These are phyloP conservation scores for Empis livida DNA, from an alignment of 2,888 invertebrate genomes.

Conservation along the genomic window DNA sequence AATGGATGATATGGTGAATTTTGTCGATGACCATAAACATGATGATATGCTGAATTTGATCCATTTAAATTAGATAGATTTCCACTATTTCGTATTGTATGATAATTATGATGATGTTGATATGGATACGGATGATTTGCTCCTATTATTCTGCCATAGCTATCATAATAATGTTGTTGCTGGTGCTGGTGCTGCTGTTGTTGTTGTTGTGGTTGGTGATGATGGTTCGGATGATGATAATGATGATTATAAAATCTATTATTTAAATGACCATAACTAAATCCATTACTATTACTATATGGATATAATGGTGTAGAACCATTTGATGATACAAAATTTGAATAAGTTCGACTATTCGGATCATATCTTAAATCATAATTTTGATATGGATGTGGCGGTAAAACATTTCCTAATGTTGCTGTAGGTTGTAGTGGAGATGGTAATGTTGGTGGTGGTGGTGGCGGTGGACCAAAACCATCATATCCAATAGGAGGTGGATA, in stretches of 20 bases:
- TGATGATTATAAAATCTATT: constrained; percentile 3
- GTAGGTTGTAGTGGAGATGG: neutral
- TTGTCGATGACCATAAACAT: no score
- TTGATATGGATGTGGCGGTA: constrained; percentile 2
- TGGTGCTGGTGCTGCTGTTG: constrained; percentile 2
- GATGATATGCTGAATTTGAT: no score
- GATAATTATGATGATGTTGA: neutral
- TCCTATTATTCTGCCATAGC: neutral
- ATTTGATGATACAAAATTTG: constrained; percentile 1
- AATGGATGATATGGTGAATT: no score
- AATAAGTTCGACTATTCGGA: constrained; percentile 1
- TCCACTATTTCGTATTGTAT: no score
- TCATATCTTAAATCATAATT: constrained; percentile 2
- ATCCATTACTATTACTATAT: constrained; percentile 1
- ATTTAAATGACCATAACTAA: constrained; percentile 4
- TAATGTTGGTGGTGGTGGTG: neutral
- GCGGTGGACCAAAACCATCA: constrained; percentile 6
- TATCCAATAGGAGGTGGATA: constrained; percentile 5
- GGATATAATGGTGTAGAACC: neutral
- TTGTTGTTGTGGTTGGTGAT: neutral
- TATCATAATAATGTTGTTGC: neutral
- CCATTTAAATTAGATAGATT: no score
- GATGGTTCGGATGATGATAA: constrained; percentile 4
- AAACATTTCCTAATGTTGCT: constrained; percentile 1
- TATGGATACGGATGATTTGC: neutral